Conservation (phyloP, 2,888 invertebrate genomes). For the Lasioglossum oenotherae region DNA sequence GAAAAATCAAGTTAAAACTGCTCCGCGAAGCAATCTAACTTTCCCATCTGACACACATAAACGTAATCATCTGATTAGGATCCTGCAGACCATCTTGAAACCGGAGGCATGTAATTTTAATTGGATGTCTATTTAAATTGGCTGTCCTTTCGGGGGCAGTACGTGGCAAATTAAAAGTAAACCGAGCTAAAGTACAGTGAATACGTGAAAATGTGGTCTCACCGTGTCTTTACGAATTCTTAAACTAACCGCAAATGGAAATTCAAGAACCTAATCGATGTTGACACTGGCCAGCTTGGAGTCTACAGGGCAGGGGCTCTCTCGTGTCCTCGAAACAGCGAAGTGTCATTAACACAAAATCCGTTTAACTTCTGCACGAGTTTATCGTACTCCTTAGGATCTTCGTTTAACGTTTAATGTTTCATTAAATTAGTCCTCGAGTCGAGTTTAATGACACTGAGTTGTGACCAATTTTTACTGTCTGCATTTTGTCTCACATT, state of each 20-base stretch:
- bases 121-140: slow-evolving; percentile 15
- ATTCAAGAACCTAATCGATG: slow-evolving; percentile 18
- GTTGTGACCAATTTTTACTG: neutral
- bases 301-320: neutral
- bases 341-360: slow-evolving; percentile 18
- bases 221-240: slow-evolving; percentile 16
- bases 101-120: slow-evolving; percentile 3
- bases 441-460: neutral
- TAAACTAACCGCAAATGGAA: slow-evolving; percentile 14
- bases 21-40: neutral
- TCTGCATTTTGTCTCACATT: neutral
- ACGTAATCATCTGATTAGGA: slow-evolving; percentile 5
- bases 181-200: slow-evolving; percentile 1
- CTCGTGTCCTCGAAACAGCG: neutral
- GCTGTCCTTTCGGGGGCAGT: slow-evolving; percentile 1
- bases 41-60: neutral
- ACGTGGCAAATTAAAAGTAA: slow-evolving; percentile 15
- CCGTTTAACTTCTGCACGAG: slow-evolving; percentile 8
- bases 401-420: slow-evolving; percentile 20
- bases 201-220: slow-evolving; percentile 12
- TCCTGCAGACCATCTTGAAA: neutral
- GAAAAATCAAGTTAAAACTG: neutral
- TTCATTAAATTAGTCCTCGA: slow-evolving; percentile 2
- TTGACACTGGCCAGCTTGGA: slow-evolving; percentile 8
- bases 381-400: neutral